These are phyloP conservation scores for Baccha elongata DNA, from an alignment of 2,888 invertebrate genomes.

Conservation along the genomic window DNA sequence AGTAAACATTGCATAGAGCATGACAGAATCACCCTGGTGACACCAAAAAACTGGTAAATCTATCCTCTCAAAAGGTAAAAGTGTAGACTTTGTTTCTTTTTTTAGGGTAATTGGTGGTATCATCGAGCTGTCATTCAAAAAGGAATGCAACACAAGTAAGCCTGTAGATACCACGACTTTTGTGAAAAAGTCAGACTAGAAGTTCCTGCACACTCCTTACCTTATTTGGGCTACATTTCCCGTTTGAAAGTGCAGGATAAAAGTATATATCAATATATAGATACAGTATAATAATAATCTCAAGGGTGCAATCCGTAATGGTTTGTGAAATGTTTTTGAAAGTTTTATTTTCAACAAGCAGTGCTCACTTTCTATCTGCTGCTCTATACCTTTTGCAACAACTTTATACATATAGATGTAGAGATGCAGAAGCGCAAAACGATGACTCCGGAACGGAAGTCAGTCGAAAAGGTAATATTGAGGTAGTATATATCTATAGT, in stretches of 20 bases:
- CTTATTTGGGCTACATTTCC: conserved; percentile 4
- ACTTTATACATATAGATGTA: neutral
- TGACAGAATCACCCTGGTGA: conserved; percentile 6
- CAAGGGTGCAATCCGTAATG: conserved; percentile 68
- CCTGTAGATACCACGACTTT: conserved; percentile 7
- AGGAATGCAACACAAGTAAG: conserved; percentile 29
- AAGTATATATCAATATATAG: neutral
- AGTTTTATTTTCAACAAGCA: conserved; percentile 71
- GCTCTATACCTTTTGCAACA: conserved; percentile 2
- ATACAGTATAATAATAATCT: conserved; percentile 47
- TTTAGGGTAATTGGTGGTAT: too few species aligned
- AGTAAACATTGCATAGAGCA: too few species aligned
- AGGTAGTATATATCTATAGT: neutral
- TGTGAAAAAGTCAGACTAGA: conserved; percentile 13
- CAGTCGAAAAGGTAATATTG: conserved; percentile 29
- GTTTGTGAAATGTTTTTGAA: conserved; percentile 68
- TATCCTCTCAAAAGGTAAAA: conserved; percentile 52
- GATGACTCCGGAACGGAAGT: conserved; percentile 44
- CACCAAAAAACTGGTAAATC: neutral
- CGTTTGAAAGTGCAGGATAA: conserved; percentile 1
- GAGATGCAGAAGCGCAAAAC: conserved; percentile 30
- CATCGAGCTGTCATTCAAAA: too few species aligned
- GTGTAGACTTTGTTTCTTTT: conserved; percentile 43
- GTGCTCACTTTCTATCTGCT: conserved; percentile 30
- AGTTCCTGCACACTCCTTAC: neutral